Base-by-base conservation (phyloP, 2,888 invertebrate genomes). In the Drosophila limbata region DNA sequence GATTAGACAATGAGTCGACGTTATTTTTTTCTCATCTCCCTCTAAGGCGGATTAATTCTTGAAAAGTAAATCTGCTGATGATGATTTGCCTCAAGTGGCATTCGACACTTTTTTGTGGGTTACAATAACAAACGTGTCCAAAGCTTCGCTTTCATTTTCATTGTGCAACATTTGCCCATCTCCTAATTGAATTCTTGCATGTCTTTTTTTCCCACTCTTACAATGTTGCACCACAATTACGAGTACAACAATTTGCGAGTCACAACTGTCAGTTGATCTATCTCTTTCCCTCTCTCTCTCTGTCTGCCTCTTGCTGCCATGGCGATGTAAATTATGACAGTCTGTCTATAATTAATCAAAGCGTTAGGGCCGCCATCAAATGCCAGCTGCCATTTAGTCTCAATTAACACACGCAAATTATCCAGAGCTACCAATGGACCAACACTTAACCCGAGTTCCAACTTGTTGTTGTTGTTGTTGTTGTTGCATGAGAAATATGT, bases 291-390 rank as follows among this genome's bases (percentile, higher is more conserved):
- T 52, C 62, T 47, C 31, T 50, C 50, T 21, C 4, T 13, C 35
- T 57, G 51, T 52, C 62, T 42, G 17, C 45, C 45, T 17, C 47
- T 33, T 63, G n/a, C 50, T 61, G 56, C 33, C 62, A 63, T 15
- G 71, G 69, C 71, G 65, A 73, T 80, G 84, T 79, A 86, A 90
- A 90, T 88, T 89, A 82, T 90, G 89, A 84, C 90, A 71, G 82
- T 37, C 77, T 74, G 67, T 75, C 72, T 75, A 88, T 90, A 90
- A 88, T 88, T 88, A 90, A 90, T 89, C 89, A 88, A 88, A 90
- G 87, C 75, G 53, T 59, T 73, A 77, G 80, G 86, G 84, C 88
- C 88, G 88, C 61, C 79, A 56, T 45, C 73, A 61, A 56, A 51
- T 68, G 53, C 62, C 52, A 39, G 51, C 70, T 64, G 52, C 63